Conservation (phyloP, 2,797 vertebrate genomes). For the Anomalospiza imberbis region DNA sequence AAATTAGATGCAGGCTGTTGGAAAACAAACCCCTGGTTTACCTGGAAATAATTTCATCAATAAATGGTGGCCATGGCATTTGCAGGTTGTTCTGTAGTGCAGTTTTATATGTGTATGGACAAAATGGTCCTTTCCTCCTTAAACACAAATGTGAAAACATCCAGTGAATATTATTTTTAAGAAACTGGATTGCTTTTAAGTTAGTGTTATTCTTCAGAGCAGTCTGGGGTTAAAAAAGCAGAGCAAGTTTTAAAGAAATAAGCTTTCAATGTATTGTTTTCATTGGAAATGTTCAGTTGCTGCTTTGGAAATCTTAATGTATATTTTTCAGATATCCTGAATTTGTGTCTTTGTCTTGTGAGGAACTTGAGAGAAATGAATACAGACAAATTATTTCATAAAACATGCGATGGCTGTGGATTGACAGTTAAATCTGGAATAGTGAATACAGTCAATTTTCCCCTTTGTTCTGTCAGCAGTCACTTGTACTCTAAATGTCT, state of each 20-base stretch:
- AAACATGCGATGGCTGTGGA: conserved; percentile 21
- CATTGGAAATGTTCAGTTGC: background rate
- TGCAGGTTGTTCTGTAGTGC: background rate
- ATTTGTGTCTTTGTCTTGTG: conserved; percentile 53
- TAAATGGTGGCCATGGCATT: background rate
- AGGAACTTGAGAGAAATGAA: conserved; percentile 37
- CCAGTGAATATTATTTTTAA: background rate
- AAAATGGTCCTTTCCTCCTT: background rate
- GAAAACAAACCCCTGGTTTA: background rate
- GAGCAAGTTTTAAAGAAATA: background rate
- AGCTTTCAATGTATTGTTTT: background rate
- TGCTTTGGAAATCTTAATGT: background rate
- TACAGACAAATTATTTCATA: conserved; percentile 52
- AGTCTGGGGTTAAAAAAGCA: background rate
- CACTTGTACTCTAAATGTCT: conserved; percentile 45
- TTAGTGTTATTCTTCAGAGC: background rate
- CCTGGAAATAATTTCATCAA: background rate
- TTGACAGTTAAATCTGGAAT: conserved; percentile 53
- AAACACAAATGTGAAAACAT: background rate
- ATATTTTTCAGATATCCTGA: conserved; percentile 32
- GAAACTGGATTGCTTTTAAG: background rate
- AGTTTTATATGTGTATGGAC: background rate
- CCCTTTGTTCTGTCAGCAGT: conserved; percentile 59
- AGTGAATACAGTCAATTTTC: conserved; percentile 53
- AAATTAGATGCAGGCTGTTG: background rate